Evolutionary conservation across 2,113 vertebrate species (phyloP).

Genomic region (Agelaius phoeniceus): DNA sequence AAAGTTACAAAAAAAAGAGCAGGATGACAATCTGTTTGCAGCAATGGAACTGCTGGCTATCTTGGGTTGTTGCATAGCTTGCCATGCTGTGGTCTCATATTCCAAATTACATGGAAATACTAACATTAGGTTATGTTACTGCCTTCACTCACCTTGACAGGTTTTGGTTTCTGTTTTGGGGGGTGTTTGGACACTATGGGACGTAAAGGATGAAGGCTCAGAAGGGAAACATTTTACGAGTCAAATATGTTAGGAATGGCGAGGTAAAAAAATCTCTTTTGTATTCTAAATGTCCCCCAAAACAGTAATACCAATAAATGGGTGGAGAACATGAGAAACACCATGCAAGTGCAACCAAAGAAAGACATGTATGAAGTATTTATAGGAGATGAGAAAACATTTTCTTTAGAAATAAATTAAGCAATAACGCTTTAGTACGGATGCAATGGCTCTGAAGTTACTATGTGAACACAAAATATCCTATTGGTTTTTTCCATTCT

Average conservation of each 20-base stretch:
- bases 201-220: background rate
- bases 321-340: background rate
- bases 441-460: background rate
- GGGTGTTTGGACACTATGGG: background rate
- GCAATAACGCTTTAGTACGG: background rate
- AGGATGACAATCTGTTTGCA: background rate
- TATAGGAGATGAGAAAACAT: background rate
- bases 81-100: background rate
- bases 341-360: rapidly evolving
- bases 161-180: background rate
- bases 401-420: background rate
- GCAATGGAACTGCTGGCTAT: background rate
- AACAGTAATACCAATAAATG: background rate
- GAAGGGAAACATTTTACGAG: background rate
- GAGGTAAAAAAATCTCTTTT: background rate
- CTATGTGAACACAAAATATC: background rate
- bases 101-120: background rate
- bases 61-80: background rate
- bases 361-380: background rate
- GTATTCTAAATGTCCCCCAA: background rate
- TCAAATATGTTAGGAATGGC: background rate
- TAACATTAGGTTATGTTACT: background rate
- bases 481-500: background rate
- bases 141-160: background rate
- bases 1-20: background rate